These are phyloP conservation scores for Cephus pulcher DNA, from an alignment of 2,888 invertebrate species.

Conservation along the genomic window DNA sequence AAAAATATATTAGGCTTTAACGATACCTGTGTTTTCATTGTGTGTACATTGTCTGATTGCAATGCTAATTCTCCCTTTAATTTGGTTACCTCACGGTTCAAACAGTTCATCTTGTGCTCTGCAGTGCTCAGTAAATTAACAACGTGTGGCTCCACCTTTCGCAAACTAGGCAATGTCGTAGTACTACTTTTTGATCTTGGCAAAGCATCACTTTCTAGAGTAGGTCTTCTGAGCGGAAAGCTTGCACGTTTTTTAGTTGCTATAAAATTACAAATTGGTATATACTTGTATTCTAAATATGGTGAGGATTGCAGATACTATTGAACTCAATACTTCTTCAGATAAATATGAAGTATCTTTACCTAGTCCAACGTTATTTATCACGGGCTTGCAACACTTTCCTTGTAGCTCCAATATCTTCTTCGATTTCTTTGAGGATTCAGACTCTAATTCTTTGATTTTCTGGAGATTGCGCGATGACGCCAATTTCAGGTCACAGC, in stretches of 20 bases:
- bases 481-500: conserved; percentile 73
- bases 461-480: conserved; percentile 70
- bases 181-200: conserved; percentile 39
- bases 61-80: conserved; percentile 55
- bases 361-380: conserved; percentile 56
- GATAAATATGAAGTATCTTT: conserved; percentile 12
- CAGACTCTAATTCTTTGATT: conserved; percentile 73
- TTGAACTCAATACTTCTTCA: neutral
- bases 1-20: neutral
- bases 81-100: conserved; percentile 59
- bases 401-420: conserved; percentile 68
- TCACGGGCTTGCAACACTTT: conserved; percentile 61
- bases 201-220: conserved; percentile 53
- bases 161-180: conserved; percentile 45
- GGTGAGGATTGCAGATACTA: neutral
- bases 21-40: conserved; percentile 59
- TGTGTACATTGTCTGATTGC: conserved; percentile 53
- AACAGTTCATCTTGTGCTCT: conserved; percentile 59
- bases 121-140: conserved; percentile 57
- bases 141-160: conserved; percentile 48
- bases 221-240: conserved; percentile 56
- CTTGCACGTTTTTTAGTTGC: conserved; percentile 54
- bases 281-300: neutral
- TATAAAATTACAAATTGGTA: conserved; percentile 19
- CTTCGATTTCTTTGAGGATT: conserved; percentile 71